Evolutionary conservation across 2,888 invertebrate species (phyloP), one percentile per base, ranked within the genome.

Genomic region (Prosapia bicincta): DNA sequence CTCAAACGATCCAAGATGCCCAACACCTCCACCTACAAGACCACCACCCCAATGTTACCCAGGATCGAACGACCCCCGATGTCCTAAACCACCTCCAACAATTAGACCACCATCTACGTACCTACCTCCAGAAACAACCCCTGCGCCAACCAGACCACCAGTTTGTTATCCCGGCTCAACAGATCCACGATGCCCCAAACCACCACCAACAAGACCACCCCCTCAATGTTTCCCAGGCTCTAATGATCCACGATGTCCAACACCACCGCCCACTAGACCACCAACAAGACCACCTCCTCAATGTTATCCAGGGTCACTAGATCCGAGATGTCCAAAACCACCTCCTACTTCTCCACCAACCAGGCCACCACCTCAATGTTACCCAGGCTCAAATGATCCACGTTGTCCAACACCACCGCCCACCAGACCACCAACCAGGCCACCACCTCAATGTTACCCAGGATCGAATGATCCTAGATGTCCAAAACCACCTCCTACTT

Each of bases 21-120:
- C 83, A 0, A 78, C 76, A 65, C 83, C 83, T 1, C 82, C 79
- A 84, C 71, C 86, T 83, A 81, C 86, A 86, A 81, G 86, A 85
- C 71, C 70, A 9, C 68, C 70, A 0, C 78, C 78, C 9, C 67
- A 71, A 10, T 74, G 76, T 30, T 78, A 74, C 38, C 79, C 70
- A 26, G 78, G 77, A n/a, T 66, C 78, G 13, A 20, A 43, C 1
- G 71, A 71, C n/a, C 71, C 71, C 13, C 43, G 71, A 71, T 71
- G 71, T 71, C 71, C 71, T 20, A 38, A 70, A 54, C 71, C 71
- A 25, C 71, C 70, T 13, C 81, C 81, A 26, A 79, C 79, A 10
- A 79, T 72, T 13, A 78, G 75, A 74, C 75, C 38, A 72, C 79
- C 26, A 71, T 77, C 69, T 26, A 74, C 78, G 23, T 77, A 79